Base-by-base conservation (phyloP, 2,888 invertebrate species). In the Formica aserva region DNA sequence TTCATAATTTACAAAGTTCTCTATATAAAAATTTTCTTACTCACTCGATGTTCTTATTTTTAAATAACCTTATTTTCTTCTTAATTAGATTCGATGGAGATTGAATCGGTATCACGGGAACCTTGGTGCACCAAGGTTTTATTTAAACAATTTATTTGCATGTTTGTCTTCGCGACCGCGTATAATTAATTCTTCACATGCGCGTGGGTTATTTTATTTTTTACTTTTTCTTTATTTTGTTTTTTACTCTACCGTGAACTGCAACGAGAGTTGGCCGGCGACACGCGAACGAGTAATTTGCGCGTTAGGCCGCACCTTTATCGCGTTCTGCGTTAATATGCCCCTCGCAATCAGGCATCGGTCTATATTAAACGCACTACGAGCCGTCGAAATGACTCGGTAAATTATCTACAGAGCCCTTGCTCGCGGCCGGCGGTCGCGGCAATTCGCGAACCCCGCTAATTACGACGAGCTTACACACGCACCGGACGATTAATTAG, bases 201-300 rank as follows among this genome's bases (percentile, higher is more conserved):
- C 13, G 15, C 55, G 29, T 22, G 3, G 38, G 15, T 22, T n/a
- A 4, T 18, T 35, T 26, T 22, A 11, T 11, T 26, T 3, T 38
- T 29, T 15, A 13, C 9, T 22, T 67, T 5, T 15, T 1, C 4
- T 29, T n/a, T 11, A 18, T n/a, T 11, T 1, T 0, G 1, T 13
- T 8, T 3, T 8, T 9, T 3, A 15, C n/a, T 15, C 48, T 22
- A 1, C 8, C 3, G 18, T 48, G n/a, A n/a, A 48, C 48, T 26
- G 15, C 9, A 29, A 11, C 15, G 18, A 41, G 62, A 74, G 45
- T 32, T 26, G 76, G 38, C 35, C 69, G 26, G 13, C 55, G 57
- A 78, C 77, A 78, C 72, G 78, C 78, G 78, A 78, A 57, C 57
- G 41, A 71, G 78, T 57, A 57, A 78, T 78, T 78, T 78, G 78